Percentiles rank a stretch among this genome's conserved stretches.
phyloP scores from a whole-genome alignment of 2,113 vertebrate species.

The Amphiprion percula region DNA sequence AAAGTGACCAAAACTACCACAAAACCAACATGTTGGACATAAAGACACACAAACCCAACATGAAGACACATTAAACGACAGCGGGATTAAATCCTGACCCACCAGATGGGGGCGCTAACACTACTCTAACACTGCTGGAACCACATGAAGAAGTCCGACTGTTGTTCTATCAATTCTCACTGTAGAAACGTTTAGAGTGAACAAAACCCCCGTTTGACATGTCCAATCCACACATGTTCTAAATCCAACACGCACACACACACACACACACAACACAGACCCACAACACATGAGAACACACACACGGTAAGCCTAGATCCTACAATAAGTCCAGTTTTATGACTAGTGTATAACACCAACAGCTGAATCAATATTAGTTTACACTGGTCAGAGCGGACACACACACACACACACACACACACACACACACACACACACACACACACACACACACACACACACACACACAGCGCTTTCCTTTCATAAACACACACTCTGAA shows the following conservation, averaged over 20 bases:
- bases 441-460: conserved; percentile 32
- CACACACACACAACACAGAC: neutral
- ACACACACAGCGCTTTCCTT: conserved; percentile 57
- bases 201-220: conserved; percentile 43
- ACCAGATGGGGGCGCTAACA: neutral
- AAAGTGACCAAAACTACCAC: neutral
- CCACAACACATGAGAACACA: conserved; percentile 33
- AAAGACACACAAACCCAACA: neutral
- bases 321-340: conserved; percentile 83
- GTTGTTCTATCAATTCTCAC: neutral
- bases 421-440: conserved; percentile 40
- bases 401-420: conserved; percentile 57
- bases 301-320: conserved; percentile 75
- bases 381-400: conserved; percentile 77
- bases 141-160: too few species aligned
- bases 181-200: conserved; percentile 38
- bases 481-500: conserved; percentile 67
- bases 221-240: conserved; percentile 39
- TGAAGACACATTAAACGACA: neutral
- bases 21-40: neutral
- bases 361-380: conserved; percentile 86
- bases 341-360: conserved; percentile 81
- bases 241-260: conserved; percentile 25
- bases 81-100: too few species aligned
- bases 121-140: neutral